Evolutionary conservation across 2,888 invertebrate species (phyloP).

Genomic region (Ophion obscuratus): DNA sequence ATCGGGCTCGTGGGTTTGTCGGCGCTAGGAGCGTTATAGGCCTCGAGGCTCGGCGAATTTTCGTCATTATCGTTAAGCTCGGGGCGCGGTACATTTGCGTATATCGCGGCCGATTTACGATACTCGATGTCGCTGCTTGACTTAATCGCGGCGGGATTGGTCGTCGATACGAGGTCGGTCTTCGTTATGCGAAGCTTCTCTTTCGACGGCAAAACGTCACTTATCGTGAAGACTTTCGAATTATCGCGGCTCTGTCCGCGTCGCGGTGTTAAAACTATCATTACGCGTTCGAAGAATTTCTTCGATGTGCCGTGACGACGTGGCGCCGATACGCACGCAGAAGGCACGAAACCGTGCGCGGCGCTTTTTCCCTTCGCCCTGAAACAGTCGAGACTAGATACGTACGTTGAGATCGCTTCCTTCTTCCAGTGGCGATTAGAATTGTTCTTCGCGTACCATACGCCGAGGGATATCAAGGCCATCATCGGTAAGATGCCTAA

Average conservation of each 20-base stretch:
- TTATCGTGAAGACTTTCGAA: slow-evolving; percentile 76
- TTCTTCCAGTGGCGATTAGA: slow-evolving; percentile 86
- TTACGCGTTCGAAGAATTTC: slow-evolving; percentile 70
- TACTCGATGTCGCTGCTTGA: slow-evolving; percentile 82
- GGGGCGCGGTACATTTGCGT: slow-evolving; percentile 43
- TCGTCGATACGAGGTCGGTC: slow-evolving; percentile 87
- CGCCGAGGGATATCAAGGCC: slow-evolving; percentile 88
- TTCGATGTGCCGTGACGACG: slow-evolving; percentile 57
- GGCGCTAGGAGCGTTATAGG: slow-evolving; percentile 13
- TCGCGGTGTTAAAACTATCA: slow-evolving; percentile 65
- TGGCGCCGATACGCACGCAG: slow-evolving; percentile 51
- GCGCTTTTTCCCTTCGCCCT: slow-evolving; percentile 72
- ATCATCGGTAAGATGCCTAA: slow-evolving; percentile 92
- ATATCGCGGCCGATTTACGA: slow-evolving; percentile 72
- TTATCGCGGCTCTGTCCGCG: slow-evolving; percentile 49
- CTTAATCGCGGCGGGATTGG: slow-evolving; percentile 86
- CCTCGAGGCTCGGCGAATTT: not conserved
- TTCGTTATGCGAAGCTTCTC: slow-evolving; percentile 86
- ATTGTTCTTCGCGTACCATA: slow-evolving; percentile 91
- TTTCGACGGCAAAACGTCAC: slow-evolving; percentile 71
- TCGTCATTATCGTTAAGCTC: slow-evolving; percentile 19
- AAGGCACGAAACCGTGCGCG: slow-evolving; percentile 35
- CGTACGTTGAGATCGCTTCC: slow-evolving; percentile 85
- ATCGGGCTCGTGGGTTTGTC: slow-evolving; percentile 65
- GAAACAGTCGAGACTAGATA: slow-evolving; percentile 82